These are phyloP conservation scores for Triops cancriformis DNA, from an alignment of 1,140 invertebrate species.

Conservation along the genomic window DNA sequence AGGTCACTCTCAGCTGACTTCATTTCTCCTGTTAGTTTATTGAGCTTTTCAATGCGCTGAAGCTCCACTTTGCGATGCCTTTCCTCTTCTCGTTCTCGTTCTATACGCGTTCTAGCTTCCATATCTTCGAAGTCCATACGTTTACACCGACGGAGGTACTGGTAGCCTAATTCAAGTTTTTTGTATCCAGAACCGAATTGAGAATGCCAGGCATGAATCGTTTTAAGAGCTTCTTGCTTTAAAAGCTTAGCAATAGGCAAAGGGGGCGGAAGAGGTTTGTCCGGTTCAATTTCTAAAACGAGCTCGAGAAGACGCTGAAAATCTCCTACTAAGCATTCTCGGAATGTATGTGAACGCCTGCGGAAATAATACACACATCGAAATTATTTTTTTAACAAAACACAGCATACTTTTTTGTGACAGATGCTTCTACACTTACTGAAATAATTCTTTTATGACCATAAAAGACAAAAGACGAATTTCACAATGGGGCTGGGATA, in stretches of 20 bases:
- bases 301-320: slow-evolving; percentile 45
- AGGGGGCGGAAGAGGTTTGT: slow-evolving; percentile 45
- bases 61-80: slow-evolving; percentile 32
- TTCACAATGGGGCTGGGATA: slow-evolving; percentile 49
- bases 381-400: slow-evolving; percentile 12
- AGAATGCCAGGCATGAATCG: slow-evolving; percentile 45
- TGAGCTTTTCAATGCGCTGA: slow-evolving; percentile 34
- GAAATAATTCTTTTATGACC: slow-evolving; percentile 48
- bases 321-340: slow-evolving; percentile 44
- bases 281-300: slow-evolving; percentile 41
- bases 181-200: slow-evolving; percentile 45
- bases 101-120: slow-evolving; percentile 33
- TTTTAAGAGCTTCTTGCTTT: slow-evolving; percentile 40
- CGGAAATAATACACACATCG: slow-evolving; percentile 28
- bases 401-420: too few species aligned
- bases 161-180: slow-evolving; percentile 43
- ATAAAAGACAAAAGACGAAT: slow-evolving; percentile 47
- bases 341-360: slow-evolving; percentile 46
- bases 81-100: slow-evolving; percentile 34
- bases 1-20: slow-evolving; percentile 35
- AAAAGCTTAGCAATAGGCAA: slow-evolving; percentile 41
- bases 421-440: slow-evolving; percentile 31
- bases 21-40: slow-evolving; percentile 36
- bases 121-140: slow-evolving; percentile 40
- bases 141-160: slow-evolving; percentile 45